Conservation (phyloP, 2,113 vertebrate species). For the Delphinapterus leucas region DNA sequence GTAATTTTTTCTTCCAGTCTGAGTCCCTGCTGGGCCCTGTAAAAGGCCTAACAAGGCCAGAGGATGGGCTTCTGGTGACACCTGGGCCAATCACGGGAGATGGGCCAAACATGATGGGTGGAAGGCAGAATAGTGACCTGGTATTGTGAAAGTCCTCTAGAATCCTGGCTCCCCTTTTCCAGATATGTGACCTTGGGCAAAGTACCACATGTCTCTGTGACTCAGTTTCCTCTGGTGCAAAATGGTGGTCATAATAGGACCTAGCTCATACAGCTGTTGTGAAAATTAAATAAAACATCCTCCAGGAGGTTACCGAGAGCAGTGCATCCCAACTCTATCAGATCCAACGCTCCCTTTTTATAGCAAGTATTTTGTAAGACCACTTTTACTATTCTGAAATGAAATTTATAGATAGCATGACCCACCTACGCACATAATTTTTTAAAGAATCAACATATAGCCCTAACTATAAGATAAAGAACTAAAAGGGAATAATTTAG, state of each 20-base stretch:
- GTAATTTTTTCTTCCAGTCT: neutral
- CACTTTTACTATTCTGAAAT: neutral
- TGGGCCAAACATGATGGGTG: neutral
- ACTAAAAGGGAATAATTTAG: slow-evolving; percentile 24
- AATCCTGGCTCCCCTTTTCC: neutral
- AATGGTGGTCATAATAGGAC: neutral
- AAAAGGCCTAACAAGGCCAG: neutral
- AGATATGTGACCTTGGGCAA: neutral
- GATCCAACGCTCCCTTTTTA: neutral
- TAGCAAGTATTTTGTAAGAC: neutral
- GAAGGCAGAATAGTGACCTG: neutral
- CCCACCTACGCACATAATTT: neutral
- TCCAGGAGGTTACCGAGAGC: neutral
- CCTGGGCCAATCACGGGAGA: neutral
- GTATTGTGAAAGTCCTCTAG: neutral
- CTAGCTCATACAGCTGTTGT: neutral
- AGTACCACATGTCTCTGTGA: neutral
- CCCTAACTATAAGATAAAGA: neutral
- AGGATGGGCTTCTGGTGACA: neutral
- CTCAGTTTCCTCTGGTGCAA: neutral
- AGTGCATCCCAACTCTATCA: neutral
- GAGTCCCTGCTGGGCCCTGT: neutral
- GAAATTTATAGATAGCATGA: neutral
- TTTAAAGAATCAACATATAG: neutral
- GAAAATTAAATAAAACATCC: neutral